Evolutionary conservation across 1,140 invertebrate genomes (phyloP), one percentile per base, ranked within the genome.

Genomic region (Drosophila bocki): DNA sequence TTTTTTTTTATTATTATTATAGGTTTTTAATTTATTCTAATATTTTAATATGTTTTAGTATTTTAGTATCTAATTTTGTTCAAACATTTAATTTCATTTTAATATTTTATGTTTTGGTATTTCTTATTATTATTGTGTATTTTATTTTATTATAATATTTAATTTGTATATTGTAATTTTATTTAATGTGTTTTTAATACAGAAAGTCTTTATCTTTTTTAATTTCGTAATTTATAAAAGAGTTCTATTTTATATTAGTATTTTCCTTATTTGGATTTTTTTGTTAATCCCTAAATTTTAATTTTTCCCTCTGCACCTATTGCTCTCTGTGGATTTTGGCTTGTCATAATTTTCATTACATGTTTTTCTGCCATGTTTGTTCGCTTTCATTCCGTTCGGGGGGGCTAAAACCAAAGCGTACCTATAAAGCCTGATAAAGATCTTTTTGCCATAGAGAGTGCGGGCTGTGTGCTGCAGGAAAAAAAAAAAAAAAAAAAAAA

Each of bases 301-400:
- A 50, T 32, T 50, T 33, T 33, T 39, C 12, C 11, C 39, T 19
- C 22, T 60, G 59, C 26, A 51, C 22, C 33, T 67, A 44, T 72
- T 37, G 59, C 51, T 61, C 50, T 62, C 56, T 60, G 77, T 45
- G 59, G 65, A 68, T 79, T 82, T 84, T 78, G 80, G 84, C 85
- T 88, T 88, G 84, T 88, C 84, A 88, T 88, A 88, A 90, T 88
- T 88, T 88, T 88, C 85, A 88, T 88, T 88, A 88, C 85, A 88
- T 88, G 85, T 86, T 86, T 78, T 82, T 68, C 75, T 82, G 84
- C 70, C 83, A 87, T 79, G 76, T 86, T 86, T 84, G 63, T 83
- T 70, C 53, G 69, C 51, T 71, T 70, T 58, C 67, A 44, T 71
- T 71, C 13, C 53, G 35, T 39, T 22, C 35, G 17, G 53, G 53